Evolutionary conservation across 2,797 vertebrate species (phyloP).

Genomic region (Sparus aurata): DNA sequence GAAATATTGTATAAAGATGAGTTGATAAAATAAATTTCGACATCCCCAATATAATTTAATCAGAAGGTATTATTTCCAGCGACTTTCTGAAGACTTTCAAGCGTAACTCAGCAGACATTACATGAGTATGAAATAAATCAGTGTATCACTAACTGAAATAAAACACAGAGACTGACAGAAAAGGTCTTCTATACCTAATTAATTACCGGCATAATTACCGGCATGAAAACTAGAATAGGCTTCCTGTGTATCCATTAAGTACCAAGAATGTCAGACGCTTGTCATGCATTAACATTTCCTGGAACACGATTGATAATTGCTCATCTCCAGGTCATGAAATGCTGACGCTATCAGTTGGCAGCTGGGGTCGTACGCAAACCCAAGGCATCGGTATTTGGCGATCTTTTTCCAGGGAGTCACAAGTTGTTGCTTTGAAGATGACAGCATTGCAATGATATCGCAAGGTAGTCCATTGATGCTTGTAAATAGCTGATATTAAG

Average conservation of each 20-base stretch:
- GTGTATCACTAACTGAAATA: neutral
- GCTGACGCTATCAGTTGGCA: too few species aligned
- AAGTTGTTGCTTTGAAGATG: neutral
- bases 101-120: neutral
- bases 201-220: conserved; percentile 14
- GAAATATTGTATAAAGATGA: neutral
- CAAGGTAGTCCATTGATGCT: conserved; percentile 26
- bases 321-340: too few species aligned
- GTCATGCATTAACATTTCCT: too few species aligned
- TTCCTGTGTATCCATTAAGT: neutral
- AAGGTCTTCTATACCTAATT: neutral
- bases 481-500: neutral
- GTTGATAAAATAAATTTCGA: too few species aligned
- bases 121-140: neutral
- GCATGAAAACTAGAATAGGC: conserved; percentile 3
- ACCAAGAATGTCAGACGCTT: too few species aligned
- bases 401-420: too few species aligned
- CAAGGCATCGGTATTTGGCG: too few species aligned
- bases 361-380: too few species aligned
- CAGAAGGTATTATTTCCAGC: neutral
- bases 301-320: too few species aligned
- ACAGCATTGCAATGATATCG: conserved; percentile 2
- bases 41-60: neutral
- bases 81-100: neutral
- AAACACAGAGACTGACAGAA: neutral